Conservation (phyloP, 2,113 vertebrate species). For the Lipophrys pholis region DNA sequence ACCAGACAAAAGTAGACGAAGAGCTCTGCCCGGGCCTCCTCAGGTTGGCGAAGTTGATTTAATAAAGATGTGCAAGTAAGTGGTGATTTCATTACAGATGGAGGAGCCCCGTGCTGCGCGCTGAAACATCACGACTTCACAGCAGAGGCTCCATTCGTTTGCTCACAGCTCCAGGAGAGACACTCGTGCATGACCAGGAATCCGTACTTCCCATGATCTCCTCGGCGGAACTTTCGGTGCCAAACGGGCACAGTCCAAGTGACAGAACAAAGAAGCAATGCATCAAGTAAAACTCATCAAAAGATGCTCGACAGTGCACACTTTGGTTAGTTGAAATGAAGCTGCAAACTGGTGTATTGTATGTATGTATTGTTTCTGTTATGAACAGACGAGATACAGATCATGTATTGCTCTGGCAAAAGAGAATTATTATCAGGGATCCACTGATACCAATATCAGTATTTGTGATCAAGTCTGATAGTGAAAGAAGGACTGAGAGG, state of each 20-base stretch:
- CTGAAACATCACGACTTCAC: slow-evolving; percentile 12
- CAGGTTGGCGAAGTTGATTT: slow-evolving; percentile 1
- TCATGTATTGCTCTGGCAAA: too few species aligned
- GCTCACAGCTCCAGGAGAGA: slow-evolving; percentile 13
- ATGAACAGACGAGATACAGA: too few species aligned
- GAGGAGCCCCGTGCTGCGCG: slow-evolving; percentile 21
- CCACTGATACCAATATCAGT: too few species aligned
- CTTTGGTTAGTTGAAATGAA: too few species aligned
- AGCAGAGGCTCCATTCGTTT: slow-evolving; percentile 28
- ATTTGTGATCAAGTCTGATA: too few species aligned
- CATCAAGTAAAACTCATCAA: not conserved
- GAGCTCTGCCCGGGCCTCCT: not conserved
- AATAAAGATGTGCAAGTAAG: slow-evolving; percentile 9
- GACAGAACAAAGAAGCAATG: not conserved
- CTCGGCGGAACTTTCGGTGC: not conserved
- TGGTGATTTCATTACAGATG: slow-evolving; percentile 33
- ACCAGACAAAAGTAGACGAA: not conserved
- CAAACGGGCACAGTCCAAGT: not conserved
- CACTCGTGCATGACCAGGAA: slow-evolving; percentile 30
- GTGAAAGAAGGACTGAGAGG: too few species aligned
- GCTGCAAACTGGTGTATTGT: too few species aligned
- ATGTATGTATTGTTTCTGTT: too few species aligned
- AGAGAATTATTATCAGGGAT: too few species aligned
- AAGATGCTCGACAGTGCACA: not conserved
- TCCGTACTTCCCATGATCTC: slow-evolving; percentile 9